A percentile compares a stretch with the other conserved stretches of the same genome.
phyloP scores from a whole-genome alignment of 1,140 invertebrate species.

The Cotesia glomerata region DNA sequence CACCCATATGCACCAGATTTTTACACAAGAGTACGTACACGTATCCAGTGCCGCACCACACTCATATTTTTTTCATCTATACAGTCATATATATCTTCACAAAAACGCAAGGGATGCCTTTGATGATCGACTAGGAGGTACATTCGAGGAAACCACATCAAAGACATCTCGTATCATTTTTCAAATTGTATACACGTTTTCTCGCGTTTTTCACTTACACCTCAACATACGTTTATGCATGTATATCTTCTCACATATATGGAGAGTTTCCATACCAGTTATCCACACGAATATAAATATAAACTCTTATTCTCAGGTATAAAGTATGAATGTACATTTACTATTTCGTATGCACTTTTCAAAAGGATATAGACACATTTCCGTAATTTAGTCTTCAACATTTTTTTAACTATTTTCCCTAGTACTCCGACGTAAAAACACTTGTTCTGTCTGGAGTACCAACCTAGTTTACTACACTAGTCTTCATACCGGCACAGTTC shows the following conservation, averaged over 20 bases:
- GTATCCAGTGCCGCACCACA: neutral
- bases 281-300: neutral
- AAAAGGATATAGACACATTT: too few relatives aligned
- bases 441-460: too few relatives aligned
- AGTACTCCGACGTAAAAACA: too few relatives aligned
- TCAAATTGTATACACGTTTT: constrained; percentile 25
- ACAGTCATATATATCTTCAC: neutral
- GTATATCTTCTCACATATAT: neutral
- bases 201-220: constrained; percentile 20
- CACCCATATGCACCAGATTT: neutral
- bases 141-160: constrained; percentile 25
- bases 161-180: constrained; percentile 26
- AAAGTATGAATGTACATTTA: too few relatives aligned
- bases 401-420: too few relatives aligned
- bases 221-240: neutral
- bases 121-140: constrained; percentile 21
- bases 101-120: neutral
- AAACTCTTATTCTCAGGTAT: too few relatives aligned
- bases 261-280: too few relatives aligned
- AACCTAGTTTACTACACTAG: too few relatives aligned
- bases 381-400: too few relatives aligned
- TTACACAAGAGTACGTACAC: neutral
- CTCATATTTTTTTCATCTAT: neutral
- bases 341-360: too few relatives aligned
- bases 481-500: too few relatives aligned